phyloP scores from a whole-genome alignment of 1,140 invertebrate genomes.

The Limonius californicus region DNA sequence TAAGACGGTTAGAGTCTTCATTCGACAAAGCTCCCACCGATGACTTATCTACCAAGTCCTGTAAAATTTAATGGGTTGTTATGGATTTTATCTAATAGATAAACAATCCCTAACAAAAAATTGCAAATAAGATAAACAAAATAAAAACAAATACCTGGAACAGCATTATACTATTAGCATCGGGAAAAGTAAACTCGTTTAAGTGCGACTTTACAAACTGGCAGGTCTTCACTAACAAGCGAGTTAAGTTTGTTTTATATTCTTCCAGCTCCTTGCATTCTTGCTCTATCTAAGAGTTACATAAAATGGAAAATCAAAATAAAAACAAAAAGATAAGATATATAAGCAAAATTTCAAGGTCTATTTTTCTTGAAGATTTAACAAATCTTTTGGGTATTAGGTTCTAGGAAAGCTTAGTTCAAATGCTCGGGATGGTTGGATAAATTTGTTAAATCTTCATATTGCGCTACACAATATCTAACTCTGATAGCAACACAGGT shows the following conservation, averaged over 20 bases:
- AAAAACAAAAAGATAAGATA: slow-evolving; percentile 23
- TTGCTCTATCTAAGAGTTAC: slow-evolving; percentile 56
- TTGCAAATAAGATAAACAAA: slow-evolving; percentile 27
- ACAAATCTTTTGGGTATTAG: no score
- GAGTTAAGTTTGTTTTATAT: slow-evolving; percentile 51
- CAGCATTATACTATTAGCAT: slow-evolving; percentile 43
- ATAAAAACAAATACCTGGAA: slow-evolving; percentile 41
- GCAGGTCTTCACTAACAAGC: slow-evolving; percentile 52
- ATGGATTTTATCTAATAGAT: not conserved
- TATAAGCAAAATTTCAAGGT: not conserved
- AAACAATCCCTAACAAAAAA: slow-evolving; percentile 8
- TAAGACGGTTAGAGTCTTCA: slow-evolving; percentile 39
- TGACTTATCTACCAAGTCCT: slow-evolving; percentile 40
- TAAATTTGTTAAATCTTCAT: no score
- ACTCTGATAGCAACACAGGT: no score
- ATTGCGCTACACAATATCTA: no score
- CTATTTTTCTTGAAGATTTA: no score
- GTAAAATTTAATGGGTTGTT: slow-evolving; percentile 25
- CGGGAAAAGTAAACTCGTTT: slow-evolving; percentile 48
- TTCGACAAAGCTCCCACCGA: slow-evolving; percentile 34
- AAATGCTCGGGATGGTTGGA: no score
- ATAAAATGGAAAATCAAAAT: slow-evolving; percentile 37
- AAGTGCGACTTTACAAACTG: slow-evolving; percentile 51
- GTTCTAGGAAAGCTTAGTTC: no score
- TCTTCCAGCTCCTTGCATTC: slow-evolving; percentile 54